Percentiles rank a stretch among this genome's conserved stretches.
phyloP scores from a whole-genome alignment of 2,113 vertebrate species.

The Oncorhynchus tshawytscha region DNA sequence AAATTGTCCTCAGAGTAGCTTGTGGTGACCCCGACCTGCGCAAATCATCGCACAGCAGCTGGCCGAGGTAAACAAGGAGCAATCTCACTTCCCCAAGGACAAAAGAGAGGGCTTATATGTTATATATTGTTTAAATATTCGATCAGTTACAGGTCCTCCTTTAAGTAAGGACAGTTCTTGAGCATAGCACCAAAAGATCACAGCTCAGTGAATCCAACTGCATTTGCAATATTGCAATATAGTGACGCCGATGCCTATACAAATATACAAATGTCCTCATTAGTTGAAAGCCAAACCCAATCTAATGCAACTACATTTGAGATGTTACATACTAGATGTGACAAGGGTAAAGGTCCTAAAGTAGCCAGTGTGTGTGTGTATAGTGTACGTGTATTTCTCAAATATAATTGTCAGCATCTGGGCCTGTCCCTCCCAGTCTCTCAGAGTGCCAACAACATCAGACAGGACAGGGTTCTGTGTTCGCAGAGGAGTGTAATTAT shows the following conservation, averaged over 20 bases:
- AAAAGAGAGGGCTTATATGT: slow-evolving; percentile 39
- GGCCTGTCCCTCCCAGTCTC: slow-evolving; percentile 73
- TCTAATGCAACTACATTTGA: too few species aligned
- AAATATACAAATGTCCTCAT: too few species aligned
- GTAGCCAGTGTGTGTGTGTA: background rate
- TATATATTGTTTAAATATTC: background rate
- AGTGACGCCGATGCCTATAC: background rate
- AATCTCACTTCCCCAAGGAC: slow-evolving; percentile 57
- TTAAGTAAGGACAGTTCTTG: background rate
- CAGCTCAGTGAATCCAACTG: background rate
- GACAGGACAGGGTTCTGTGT: slow-evolving; percentile 35
- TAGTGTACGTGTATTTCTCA: slow-evolving; percentile 33
- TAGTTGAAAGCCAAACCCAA: too few species aligned
- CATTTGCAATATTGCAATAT: background rate
- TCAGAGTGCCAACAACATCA: slow-evolving; percentile 81
- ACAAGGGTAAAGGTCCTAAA: background rate
- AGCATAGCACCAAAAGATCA: background rate
- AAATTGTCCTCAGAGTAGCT: slow-evolving; percentile 85
- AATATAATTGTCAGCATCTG: slow-evolving; percentile 71
- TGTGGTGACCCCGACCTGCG: slow-evolving; percentile 83
- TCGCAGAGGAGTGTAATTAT: slow-evolving; percentile 90
- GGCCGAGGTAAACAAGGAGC: slow-evolving; percentile 77
- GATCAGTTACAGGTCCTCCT: background rate
- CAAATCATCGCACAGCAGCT: slow-evolving; percentile 91
- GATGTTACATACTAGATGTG: background rate